phyloP scores from a whole-genome alignment of 2,797 vertebrate species.

The Sebastolobus alascanus region DNA sequence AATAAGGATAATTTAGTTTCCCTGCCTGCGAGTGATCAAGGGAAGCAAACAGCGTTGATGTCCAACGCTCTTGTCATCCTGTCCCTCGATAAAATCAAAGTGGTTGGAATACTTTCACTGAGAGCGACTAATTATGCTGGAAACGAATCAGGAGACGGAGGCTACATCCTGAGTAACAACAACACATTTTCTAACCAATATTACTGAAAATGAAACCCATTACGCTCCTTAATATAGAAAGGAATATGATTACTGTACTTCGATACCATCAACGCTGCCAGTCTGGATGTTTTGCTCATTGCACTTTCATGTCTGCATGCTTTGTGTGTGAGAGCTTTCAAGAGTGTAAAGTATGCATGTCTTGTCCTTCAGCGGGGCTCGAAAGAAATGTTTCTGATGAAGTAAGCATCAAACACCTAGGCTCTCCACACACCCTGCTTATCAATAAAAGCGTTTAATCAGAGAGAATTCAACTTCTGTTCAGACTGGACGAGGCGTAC shows the following conservation, averaged over 20 bases:
- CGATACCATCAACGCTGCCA: background rate
- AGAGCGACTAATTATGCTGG: slow-evolving; percentile 50
- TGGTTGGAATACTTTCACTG: slow-evolving; percentile 39
- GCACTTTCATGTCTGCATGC: background rate
- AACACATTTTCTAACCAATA: background rate
- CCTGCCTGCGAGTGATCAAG: slow-evolving; percentile 54
- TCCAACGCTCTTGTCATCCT: slow-evolving; percentile 55
- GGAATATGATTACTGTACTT: slow-evolving; percentile 14
- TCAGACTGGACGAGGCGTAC: slow-evolving; percentile 39
- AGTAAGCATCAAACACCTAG: slow-evolving; percentile 55
- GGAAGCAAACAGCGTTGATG: slow-evolving; percentile 51
- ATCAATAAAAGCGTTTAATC: slow-evolving; percentile 65
- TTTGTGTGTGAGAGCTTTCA: slow-evolving; percentile 50
- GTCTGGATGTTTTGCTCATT: slow-evolving; percentile 9
- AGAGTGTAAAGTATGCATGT: slow-evolving; percentile 54
- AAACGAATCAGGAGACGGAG: slow-evolving; percentile 37
- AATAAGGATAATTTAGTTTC: slow-evolving; percentile 27
- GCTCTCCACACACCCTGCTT: slow-evolving; percentile 34
- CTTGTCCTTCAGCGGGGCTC: slow-evolving; percentile 36
- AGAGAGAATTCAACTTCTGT: slow-evolving; percentile 40
- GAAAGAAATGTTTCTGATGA: slow-evolving; percentile 50
- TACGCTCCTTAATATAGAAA: slow-evolving; percentile 6
- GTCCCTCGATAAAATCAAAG: slow-evolving; percentile 62
- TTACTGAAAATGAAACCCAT: slow-evolving; percentile 22
- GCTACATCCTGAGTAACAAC: background rate